Base-by-base conservation (phyloP, 2,888 invertebrate genomes). In the Lacanobia oleracea region DNA sequence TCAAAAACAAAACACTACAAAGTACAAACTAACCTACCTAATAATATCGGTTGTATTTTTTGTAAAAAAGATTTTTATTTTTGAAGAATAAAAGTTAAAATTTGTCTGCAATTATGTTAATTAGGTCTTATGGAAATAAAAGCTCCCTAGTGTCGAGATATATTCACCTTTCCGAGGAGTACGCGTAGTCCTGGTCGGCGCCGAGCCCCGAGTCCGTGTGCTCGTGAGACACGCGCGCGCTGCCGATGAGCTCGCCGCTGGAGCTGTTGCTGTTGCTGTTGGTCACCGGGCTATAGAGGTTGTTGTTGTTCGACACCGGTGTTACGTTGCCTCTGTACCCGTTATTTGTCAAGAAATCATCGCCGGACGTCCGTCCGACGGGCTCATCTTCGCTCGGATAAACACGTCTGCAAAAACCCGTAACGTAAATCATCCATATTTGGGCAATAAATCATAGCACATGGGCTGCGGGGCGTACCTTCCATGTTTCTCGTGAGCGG, bases 161-260 rank as follows among this genome's bases (percentile, higher is more conserved):
- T 81, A 83, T 68, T 87, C 91, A 97, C 97, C 97, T 97, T 93
- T 97, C 97, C 45, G 97, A 97, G 78, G 97, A 97, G 92, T 97
- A 97, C 51, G 97, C 97, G 90, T 97, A 97, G 87, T 98, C 98
- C 91, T 98, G 98, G 92, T 98, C 98, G 23, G 97, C 97, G 60
- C 98, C 98, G 8, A 98, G 93, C 0, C 98, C 98, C 0, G 98
- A 98, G 91, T 98, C 98, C 0, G 97, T 97, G 87, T 98, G 98
- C 87, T 98, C 98, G 84, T 98, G 98, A 40, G 97, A 97, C 50
- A 97, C 97, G 79, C 97, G 91, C 21, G 96, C 93, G 79, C 96
- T 96, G 53, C 95, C 95, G 18, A 96, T 96, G 70, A 96, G 91
- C 82, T 96, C 96, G 18, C 96, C 96, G 72, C 96, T 96, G 51